phyloP scores from a whole-genome alignment of 2,888 invertebrate genomes.

The Incurvaria masculella region DNA sequence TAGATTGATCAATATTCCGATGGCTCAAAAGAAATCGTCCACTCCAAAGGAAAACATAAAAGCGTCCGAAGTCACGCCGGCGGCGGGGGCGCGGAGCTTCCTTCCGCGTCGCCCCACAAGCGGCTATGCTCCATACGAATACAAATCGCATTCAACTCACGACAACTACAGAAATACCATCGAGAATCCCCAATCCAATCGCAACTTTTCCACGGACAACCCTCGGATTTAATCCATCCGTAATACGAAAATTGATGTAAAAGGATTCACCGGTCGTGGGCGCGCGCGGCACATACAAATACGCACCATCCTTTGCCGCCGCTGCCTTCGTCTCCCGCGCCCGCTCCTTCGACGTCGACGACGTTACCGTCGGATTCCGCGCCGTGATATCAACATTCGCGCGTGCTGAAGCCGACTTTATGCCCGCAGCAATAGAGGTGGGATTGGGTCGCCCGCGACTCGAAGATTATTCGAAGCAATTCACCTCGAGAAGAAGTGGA shows the following conservation, averaged over 20 bases:
- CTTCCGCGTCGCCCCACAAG: conserved; percentile 21
- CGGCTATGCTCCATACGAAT: conserved; percentile 36
- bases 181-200: conserved; percentile 37
- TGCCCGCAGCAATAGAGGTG: conserved; percentile 35
- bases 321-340: background rate
- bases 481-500: conserved; percentile 51
- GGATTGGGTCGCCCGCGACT: conserved; percentile 41
- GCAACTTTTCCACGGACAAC: conserved; percentile 41
- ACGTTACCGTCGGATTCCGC: conserved; percentile 7
- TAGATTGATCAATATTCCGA: too few relatives aligned
- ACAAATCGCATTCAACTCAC: conserved; percentile 52
- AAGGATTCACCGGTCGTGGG: conserved; percentile 33
- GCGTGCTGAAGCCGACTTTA: conserved; percentile 33
- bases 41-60: too few relatives aligned
- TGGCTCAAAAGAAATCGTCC: too few relatives aligned
- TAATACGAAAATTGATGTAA: conserved; percentile 56
- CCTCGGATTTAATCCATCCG: conserved; percentile 53
- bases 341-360: conserved; percentile 34
- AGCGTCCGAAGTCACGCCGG: too few relatives aligned
- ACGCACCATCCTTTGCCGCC: conserved; percentile 22
- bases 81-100: too few relatives aligned
- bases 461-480: conserved; percentile 45
- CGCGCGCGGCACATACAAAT: conserved; percentile 40
- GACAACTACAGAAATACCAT: conserved; percentile 23
- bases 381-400: conserved; percentile 6